Base-by-base conservation (phyloP, 2,888 invertebrate genomes). In the Sphinx pinastri region DNA sequence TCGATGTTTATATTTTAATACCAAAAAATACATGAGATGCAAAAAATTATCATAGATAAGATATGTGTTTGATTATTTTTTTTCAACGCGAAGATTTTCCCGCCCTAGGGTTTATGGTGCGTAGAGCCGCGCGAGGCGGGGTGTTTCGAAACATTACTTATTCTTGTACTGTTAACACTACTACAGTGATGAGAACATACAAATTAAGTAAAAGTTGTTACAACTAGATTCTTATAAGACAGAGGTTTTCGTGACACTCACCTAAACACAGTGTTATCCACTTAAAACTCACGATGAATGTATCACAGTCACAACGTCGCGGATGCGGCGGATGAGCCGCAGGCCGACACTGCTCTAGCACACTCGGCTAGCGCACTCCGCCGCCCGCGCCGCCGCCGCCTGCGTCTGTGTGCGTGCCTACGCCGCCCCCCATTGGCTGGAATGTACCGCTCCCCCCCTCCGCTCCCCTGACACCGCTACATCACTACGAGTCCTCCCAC, bases 271-370 rank as follows among this genome's bases (percentile, higher is more conserved):
- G 7, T 38, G 8, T 25, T 7, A 38, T 38, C 38, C 38, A 38
- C 38, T 38, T 38, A 38, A 7, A 38, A 38, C 38, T 38, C 38
- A 38, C 38, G 38, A 2, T 55, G 25, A 25, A 25, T 25, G 55
- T 55, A 45, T 38, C 6, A 47, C 45, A 19, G 19, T 63, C 10
- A 12, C 19, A 16, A 19, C 38, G 47, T 13, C 16, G 60, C 60
- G 60, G 19, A 31, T 45, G 19, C 71, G 67, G 58, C 67, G 63
- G 63, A 70, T 68, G 69, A 68, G 73, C 71, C 69, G 59, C 67
- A 57, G 60, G 49, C 49, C 69, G 55, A 71, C 68, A 66, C 72
- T 16, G 70, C 72, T 74, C 68, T 63, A 47, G 71, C 75, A 78
- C 77, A 54, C 55, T 71, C 70, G 16, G 70, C 54, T 68, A 57